Base-by-base conservation (phyloP, 2,888 invertebrate genomes). In the Sphaerophoria rueppellii region DNA sequence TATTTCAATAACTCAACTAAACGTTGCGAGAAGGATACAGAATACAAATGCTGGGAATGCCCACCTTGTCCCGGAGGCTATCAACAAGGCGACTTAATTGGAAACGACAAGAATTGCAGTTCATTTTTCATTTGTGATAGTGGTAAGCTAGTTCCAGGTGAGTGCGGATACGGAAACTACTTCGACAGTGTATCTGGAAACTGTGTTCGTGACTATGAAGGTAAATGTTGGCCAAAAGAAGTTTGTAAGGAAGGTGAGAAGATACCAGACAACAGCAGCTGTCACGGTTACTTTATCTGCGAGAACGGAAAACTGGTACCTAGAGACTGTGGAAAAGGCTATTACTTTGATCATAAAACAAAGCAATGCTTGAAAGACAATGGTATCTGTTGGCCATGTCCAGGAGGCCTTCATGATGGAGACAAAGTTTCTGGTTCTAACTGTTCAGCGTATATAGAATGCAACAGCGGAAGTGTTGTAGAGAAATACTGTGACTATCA, bases 191-290 rank as follows among this genome's bases (percentile, higher is more conserved):
- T 12, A 4, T 69, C 7, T 2, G 55, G 24, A 43, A 16, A 11
- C 0, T 85, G 85, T 32, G 55, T 57, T 2, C 24, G 11, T 0
- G 85, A 85, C 6, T n/a, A 24, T 3, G 75, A 46, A 11, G 52
- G 67, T 1, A 50, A 60, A 3, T 88, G 88, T 54, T 86, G 69
- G 63, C 61, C 74, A 14, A 55, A 46, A 34, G 52, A 24, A 24
- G 52, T 24, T 52, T 52, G 24, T 7, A 24, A 5, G 24, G 79
- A 83, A 16, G 78, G 78, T 0, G 69, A 78, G 6, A 6, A 63
- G 0, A 11, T 78, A 4, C 40, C 16, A 1, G 54, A 67, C 24
- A 4, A 16, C 11, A 35, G 0, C 4, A 52, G 58, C 2, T 82
- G 82, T 55, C 11, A 16, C 5, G n/a, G 34, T 1, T 82, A 69